Conservation (phyloP, 2,797 vertebrate genomes). For the Psittacula derbiana region DNA sequence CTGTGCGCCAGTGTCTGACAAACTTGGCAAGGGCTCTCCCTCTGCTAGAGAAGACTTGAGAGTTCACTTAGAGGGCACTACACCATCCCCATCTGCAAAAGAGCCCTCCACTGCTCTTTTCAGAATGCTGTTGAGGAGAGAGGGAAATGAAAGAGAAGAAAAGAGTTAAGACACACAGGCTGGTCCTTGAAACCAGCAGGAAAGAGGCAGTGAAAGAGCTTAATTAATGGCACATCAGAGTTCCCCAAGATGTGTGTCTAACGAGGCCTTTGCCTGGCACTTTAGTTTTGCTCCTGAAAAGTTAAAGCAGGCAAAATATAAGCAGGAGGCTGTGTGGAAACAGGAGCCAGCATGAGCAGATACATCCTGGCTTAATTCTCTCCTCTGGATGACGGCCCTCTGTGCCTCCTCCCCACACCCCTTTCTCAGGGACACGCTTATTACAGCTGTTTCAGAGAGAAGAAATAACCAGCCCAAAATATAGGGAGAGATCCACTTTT, state of each 20-base stretch:
- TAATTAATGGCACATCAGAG: conserved; percentile 61
- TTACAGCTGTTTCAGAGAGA: conserved; percentile 52
- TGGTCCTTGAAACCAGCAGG: conserved; percentile 49
- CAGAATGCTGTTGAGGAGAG: background rate
- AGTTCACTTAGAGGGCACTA: conserved; percentile 53
- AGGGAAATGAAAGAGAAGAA: background rate
- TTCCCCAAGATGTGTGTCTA: conserved; percentile 43
- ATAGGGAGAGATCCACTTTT: conserved; percentile 59
- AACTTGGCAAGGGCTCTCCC: conserved; percentile 36
- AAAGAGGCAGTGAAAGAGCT: conserved; percentile 40
- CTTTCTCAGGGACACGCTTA: conserved; percentile 28
- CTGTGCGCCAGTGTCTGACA: background rate
- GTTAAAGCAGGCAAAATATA: conserved; percentile 6
- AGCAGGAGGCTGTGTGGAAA: conserved; percentile 35
- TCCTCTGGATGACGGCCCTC: conserved; percentile 33
- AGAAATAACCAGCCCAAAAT: conserved; percentile 32
- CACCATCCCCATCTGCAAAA: background rate
- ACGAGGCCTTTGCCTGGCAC: conserved; percentile 19
- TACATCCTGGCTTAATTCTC: conserved; percentile 69
- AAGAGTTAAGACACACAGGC: background rate
- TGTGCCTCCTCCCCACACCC: background rate
- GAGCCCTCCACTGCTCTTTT: background rate
- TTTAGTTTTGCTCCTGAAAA: conserved; percentile 3
- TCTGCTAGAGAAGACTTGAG: background rate
- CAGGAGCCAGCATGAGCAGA: conserved; percentile 27